Conservation (phyloP, 2,797 vertebrate genomes). For the Rhyacichthys aspro region DNA sequence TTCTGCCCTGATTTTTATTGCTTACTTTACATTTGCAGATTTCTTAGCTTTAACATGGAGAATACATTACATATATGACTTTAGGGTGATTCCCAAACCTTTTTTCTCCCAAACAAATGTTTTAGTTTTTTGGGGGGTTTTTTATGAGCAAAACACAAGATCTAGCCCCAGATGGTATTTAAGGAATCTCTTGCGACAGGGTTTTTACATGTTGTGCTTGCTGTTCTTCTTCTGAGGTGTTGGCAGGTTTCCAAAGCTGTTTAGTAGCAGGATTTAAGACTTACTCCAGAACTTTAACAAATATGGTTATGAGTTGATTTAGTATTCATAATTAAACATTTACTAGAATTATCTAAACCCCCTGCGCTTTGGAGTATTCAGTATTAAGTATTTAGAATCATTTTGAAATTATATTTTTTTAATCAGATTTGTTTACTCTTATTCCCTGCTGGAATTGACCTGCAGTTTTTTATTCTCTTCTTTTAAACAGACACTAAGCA, state of each 20-base stretch:
- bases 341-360: conserved; percentile 47
- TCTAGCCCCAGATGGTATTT: conserved; percentile 41
- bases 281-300: conserved; percentile 42
- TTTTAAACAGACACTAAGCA: conserved; percentile 60
- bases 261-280: conserved; percentile 31
- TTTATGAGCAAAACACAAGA: conserved; percentile 14
- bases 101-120: conserved; percentile 23
- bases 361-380: conserved; percentile 57
- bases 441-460: conserved; percentile 47
- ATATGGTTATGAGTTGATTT: conserved; percentile 46
- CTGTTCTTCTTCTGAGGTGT: conserved; percentile 14
- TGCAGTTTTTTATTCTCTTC: conserved; percentile 20
- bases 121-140: conserved; percentile 6
- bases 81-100: conserved; percentile 32
- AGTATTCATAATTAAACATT: conserved; percentile 61
- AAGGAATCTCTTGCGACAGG: conserved; percentile 37
- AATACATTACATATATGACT: conserved; percentile 35
- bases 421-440: conserved; percentile 56
- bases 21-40: conserved; percentile 21
- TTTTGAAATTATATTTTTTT: conserved; percentile 59
- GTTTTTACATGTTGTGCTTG: conserved; percentile 41
- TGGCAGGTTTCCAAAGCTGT: conserved; percentile 51
- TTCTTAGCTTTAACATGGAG: conserved; percentile 24
- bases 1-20: conserved; percentile 33
- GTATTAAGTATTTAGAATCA: conserved; percentile 57